A percentile compares a stretch with the other conserved stretches of the same genome.
phyloP scores from a whole-genome alignment of 2,888 invertebrate genomes.

The Endotricha flammealis region DNA sequence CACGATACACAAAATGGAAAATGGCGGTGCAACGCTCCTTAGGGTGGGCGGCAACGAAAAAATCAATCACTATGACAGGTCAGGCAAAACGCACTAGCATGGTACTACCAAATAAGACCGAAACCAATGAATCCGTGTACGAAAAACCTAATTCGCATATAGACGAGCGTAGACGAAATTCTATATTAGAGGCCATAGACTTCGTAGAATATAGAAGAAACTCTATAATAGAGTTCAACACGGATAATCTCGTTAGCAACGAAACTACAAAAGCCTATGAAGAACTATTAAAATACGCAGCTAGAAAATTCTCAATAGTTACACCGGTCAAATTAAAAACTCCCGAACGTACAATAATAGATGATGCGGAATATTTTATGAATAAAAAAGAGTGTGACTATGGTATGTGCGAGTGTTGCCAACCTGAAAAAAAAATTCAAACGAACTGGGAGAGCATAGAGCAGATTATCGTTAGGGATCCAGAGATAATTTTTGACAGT shows the following conservation, averaged over 20 bases:
- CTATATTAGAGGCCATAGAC: constrained; percentile 16
- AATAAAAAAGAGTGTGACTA: constrained; percentile 67
- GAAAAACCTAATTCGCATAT: neutral
- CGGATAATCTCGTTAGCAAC: constrained; percentile 22
- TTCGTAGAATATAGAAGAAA: constrained; percentile 35
- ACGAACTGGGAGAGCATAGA: constrained; percentile 65
- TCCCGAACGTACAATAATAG: constrained; percentile 56
- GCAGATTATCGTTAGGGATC: constrained; percentile 69
- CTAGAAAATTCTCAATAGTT: constrained; percentile 57
- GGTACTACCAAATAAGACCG: too few species aligned
- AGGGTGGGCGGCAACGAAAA: constrained; percentile 90
- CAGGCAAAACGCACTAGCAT: constrained; percentile 67
- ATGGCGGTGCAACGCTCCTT: constrained; percentile 95
- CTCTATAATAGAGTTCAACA: constrained; percentile 32
- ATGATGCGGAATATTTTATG: constrained; percentile 59
- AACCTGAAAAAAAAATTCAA: constrained; percentile 37
- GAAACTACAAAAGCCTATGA: constrained; percentile 42
- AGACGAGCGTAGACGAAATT: constrained; percentile 17
- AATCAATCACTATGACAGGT: constrained; percentile 88
- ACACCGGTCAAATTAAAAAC: constrained; percentile 37
- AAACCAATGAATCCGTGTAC: constrained; percentile 27
- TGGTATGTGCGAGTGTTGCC: constrained; percentile 61
- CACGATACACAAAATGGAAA: constrained; percentile 94
- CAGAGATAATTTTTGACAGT: constrained; percentile 67
- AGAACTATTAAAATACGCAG: constrained; percentile 55